These are phyloP conservation scores for Ptyas mucosa DNA, from an alignment of 2,113 vertebrate species.

Conservation along the genomic window DNA sequence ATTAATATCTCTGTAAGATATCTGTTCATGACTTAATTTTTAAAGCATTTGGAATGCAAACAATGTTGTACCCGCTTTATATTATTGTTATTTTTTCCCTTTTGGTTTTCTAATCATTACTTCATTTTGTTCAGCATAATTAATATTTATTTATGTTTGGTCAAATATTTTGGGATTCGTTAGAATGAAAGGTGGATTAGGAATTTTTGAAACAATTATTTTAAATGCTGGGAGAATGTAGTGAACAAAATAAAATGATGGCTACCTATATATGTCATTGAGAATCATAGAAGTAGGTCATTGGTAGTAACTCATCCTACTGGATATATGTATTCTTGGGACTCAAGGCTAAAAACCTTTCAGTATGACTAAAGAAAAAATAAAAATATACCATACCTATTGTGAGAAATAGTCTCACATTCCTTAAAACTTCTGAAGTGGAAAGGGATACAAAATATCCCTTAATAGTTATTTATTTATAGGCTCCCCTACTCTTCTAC, in stretches of 20 bases:
- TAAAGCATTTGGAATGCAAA: not conserved
- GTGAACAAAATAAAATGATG: not conserved
- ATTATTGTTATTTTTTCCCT: not conserved
- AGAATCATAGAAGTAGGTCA: not conserved
- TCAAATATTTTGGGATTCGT: not conserved
- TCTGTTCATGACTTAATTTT: not conserved
- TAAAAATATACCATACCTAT: not conserved
- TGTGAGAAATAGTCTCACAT: not conserved
- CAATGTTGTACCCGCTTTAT: not conserved
- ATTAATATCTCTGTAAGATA: not conserved
- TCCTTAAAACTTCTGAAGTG: not conserved
- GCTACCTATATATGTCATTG: not conserved
- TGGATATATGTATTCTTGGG: not conserved
- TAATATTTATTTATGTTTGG: not conserved
- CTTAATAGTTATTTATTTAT: not conserved
- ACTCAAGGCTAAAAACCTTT: not conserved
- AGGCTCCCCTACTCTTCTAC: not conserved
- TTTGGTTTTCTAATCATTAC: not conserved
- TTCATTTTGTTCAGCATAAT: not conserved
- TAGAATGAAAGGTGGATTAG: not conserved
- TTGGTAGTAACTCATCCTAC: not conserved
- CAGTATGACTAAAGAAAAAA: not conserved
- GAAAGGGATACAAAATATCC: not conserved
- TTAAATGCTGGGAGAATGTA: not conserved
- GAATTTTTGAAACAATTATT: not conserved